Percentiles rank a stretch among this genome's conserved stretches.
phyloP scores from a whole-genome alignment of 2,888 invertebrate genomes.

The Ormyrus rosae region DNA sequence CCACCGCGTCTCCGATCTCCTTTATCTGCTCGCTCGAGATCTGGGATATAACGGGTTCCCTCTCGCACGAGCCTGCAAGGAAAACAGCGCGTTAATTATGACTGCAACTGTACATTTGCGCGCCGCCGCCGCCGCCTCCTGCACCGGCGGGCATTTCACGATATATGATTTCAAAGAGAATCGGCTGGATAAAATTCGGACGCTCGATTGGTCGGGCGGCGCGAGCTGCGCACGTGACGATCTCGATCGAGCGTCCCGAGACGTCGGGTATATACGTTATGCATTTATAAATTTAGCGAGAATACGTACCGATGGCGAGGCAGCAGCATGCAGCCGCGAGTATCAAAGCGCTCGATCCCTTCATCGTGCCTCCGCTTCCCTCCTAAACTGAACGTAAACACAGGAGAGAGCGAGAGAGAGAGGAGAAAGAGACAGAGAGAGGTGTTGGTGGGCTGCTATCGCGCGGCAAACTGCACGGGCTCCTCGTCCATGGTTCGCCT shows the following conservation, averaged over 20 bases:
- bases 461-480: conserved; percentile 42
- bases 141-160: no score
- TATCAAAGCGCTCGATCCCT: conserved; percentile 5
- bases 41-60: conserved; percentile 39
- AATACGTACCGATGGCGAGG: conserved; percentile 32
- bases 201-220: no score
- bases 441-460: conserved; percentile 34
- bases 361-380: conserved; percentile 14
- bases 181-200: no score
- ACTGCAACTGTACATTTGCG: no score
- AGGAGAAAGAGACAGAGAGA: neutral
- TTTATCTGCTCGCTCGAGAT: conserved; percentile 49
- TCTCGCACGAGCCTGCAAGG: conserved; percentile 31
- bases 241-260: no score
- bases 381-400: conserved; percentile 3
- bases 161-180: no score
- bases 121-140: no score
- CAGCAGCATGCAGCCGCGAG: conserved; percentile 13
- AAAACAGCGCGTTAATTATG: neutral
- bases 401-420: neutral
- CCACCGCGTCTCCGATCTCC: conserved; percentile 45
- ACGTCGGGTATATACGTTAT: no score
- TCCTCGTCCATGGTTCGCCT: conserved; percentile 28
- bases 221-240: no score
- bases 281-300: neutral